phyloP scores from a whole-genome alignment of 2,888 invertebrate species.

The Caenorhabditis auriculariae region DNA sequence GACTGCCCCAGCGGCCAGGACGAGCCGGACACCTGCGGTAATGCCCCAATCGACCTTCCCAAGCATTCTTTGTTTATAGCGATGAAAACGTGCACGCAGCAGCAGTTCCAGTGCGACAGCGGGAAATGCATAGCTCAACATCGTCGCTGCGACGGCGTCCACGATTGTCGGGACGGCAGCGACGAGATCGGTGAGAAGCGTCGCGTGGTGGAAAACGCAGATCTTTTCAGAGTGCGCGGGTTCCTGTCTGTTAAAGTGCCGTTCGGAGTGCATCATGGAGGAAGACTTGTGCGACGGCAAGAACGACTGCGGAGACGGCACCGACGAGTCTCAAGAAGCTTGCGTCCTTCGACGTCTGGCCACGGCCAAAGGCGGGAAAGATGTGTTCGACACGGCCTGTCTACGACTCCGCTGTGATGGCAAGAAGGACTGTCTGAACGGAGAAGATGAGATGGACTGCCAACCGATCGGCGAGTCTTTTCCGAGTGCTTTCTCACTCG shows the following conservation, averaged over 20 bases:
- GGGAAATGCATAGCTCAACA: conserved; percentile 75
- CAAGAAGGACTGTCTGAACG: conserved; percentile 30
- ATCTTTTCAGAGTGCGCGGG: too few relatives aligned
- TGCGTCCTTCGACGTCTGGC: conserved; percentile 10
- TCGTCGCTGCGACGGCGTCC: conserved; percentile 69
- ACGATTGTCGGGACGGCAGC: conserved; percentile 70
- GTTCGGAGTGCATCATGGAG: conserved; percentile 75
- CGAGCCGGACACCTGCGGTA: conserved; percentile 58
- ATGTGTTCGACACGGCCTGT: conserved; percentile 5
- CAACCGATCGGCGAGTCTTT: too few relatives aligned
- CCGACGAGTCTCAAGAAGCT: conserved; percentile 64
- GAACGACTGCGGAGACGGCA: conserved; percentile 38
- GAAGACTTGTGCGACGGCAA: conserved; percentile 70
- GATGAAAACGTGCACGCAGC: conserved; percentile 13
- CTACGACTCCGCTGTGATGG: too few relatives aligned
- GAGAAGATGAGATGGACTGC: conserved; percentile 34
- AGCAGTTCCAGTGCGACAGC: conserved; percentile 14
- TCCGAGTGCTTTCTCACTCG: too few relatives aligned
- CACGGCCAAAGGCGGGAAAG: conserved; percentile 9
- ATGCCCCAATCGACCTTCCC: conserved; percentile 3
- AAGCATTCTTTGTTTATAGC: conserved; percentile 1
- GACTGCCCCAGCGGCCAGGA: conserved; percentile 61
- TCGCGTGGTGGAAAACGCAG: too few relatives aligned
- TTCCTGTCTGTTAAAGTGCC: too few relatives aligned
- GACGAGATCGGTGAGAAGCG: conserved; percentile 74